Evolutionary conservation across 2,113 vertebrate species (phyloP).

Genomic region (Emydocephalus ijimae): DNA sequence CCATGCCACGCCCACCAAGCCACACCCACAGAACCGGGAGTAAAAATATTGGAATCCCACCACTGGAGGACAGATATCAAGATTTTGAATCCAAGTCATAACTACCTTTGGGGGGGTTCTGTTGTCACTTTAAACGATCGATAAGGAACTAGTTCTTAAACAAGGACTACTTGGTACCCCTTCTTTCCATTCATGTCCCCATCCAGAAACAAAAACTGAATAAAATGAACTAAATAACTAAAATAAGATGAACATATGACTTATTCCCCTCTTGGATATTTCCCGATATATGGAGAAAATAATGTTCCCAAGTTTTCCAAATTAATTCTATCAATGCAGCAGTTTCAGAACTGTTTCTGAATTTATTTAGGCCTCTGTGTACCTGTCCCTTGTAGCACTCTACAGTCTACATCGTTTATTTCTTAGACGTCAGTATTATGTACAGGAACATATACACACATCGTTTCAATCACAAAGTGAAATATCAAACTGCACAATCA

Average conservation of each 20-base stretch:
- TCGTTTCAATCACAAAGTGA: background rate
- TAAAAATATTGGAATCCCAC: no score
- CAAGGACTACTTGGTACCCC: background rate
- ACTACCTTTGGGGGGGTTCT: background rate
- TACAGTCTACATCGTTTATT: background rate
- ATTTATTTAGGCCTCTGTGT: background rate
- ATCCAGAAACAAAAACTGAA: background rate
- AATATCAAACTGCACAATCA: background rate
- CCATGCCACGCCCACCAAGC: no score
- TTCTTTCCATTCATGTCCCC: background rate
- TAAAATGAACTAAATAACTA: background rate
- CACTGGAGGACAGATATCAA: background rate
- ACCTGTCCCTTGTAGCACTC: background rate
- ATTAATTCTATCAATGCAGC: background rate
- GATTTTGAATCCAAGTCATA: background rate
- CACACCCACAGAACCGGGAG: no score
- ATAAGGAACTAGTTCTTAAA: no score
- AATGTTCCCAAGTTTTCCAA: background rate
- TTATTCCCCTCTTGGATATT: background rate
- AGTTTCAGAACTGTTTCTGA: background rate
- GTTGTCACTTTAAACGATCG: no score
- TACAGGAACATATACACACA: background rate
- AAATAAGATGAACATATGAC: background rate
- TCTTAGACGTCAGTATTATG: accelerated
- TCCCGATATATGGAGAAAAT: background rate